phyloP scores from a whole-genome alignment of 2,797 vertebrate genomes.

The Enteromius anoplus region DNA sequence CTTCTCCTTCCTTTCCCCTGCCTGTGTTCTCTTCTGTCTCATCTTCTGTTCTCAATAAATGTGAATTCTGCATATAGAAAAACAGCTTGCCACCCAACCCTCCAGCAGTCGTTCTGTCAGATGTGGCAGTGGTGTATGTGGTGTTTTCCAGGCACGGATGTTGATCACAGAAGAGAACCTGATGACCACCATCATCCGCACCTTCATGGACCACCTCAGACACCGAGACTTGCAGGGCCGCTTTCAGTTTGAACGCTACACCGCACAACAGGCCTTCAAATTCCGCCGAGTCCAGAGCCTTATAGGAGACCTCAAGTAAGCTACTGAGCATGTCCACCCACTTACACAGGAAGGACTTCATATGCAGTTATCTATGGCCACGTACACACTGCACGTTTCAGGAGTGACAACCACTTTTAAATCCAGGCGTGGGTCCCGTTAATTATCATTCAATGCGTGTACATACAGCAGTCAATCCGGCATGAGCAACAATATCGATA shows the following conservation, averaged over 20 bases:
- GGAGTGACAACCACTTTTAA: too few relatives aligned
- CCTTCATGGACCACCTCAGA: constrained; percentile 92
- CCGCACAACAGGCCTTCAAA: constrained; percentile 93
- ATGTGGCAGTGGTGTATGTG: neutral
- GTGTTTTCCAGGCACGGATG: constrained; percentile 87
- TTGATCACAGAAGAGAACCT: constrained; percentile 93
- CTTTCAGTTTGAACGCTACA: constrained; percentile 97
- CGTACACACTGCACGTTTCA: too few relatives aligned
- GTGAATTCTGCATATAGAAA: neutral
- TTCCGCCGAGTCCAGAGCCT: constrained; percentile 95
- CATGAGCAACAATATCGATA: too few relatives aligned
- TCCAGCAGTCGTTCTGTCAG: neutral
- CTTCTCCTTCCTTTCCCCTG: neutral
- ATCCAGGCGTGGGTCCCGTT: too few relatives aligned
- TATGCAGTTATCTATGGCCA: neutral
- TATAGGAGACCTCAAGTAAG: constrained; percentile 92
- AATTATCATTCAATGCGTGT: too few relatives aligned
- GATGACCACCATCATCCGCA: constrained; percentile 94
- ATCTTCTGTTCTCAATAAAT: neutral
- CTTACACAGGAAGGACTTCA: neutral
- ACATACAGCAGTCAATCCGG: too few relatives aligned
- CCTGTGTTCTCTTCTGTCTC: neutral
- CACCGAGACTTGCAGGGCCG: constrained; percentile 92
- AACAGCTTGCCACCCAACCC: neutral
- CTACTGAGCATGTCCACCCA: constrained; percentile 44